phyloP scores from a whole-genome alignment of 2,797 vertebrate genomes.

The Leucoraja ocellata region DNA sequence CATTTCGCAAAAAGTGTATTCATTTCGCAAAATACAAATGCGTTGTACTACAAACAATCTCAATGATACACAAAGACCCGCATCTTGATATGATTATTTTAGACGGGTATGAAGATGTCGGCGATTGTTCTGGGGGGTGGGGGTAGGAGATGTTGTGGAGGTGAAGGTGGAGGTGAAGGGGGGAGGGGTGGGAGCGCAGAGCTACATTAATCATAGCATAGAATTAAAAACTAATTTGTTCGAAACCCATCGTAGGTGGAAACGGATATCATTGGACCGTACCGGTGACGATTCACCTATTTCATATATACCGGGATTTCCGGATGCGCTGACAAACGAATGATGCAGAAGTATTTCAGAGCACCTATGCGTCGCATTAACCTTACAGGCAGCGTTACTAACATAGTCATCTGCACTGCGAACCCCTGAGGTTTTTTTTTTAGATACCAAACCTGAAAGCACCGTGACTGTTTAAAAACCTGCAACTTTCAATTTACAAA shows the following conservation, averaged over 20 bases:
- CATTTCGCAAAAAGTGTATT: background rate
- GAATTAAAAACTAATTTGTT: slow-evolving; percentile 2
- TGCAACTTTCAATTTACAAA: background rate
- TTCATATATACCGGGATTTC: background rate
- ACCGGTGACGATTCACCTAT: background rate
- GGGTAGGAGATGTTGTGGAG: background rate
- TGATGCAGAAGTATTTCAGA: background rate
- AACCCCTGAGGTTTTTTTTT: background rate
- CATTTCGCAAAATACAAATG: background rate
- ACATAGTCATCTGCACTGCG: background rate
- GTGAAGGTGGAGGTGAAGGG: background rate
- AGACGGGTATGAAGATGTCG: background rate
- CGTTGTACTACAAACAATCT: background rate
- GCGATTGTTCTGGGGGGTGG: background rate
- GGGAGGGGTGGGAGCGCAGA: background rate
- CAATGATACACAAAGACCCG: background rate
- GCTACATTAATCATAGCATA: background rate
- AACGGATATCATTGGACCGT: background rate
- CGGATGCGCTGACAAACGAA: background rate
- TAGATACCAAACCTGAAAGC: background rate
- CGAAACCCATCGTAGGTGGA: background rate
- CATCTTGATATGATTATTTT: background rate
- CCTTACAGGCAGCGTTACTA: too few species aligned
- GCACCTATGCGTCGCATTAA: background rate
- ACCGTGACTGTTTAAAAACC: background rate